phyloP scores from a whole-genome alignment of 2,888 invertebrate genomes.

The Coecobrya sp. region DNA sequence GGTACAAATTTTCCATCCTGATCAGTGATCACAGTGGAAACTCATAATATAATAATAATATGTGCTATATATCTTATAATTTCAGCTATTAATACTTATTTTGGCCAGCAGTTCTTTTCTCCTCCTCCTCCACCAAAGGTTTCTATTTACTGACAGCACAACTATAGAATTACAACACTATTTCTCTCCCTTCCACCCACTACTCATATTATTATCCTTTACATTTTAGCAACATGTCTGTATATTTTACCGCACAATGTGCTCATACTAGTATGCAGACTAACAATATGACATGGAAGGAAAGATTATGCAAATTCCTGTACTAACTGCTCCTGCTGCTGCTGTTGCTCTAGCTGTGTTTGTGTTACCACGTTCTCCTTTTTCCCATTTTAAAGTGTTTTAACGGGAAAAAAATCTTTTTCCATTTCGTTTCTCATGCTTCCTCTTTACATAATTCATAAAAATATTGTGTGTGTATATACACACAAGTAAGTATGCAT shows the following conservation, averaged over 20 bases:
- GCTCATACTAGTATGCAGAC: neutral
- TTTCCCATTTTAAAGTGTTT: constrained; percentile 26
- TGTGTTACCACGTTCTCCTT: neutral
- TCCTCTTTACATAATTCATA: neutral
- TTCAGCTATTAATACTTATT: neutral
- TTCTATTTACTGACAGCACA: neutral
- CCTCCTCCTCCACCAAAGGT: neutral
- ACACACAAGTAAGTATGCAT: too few species aligned
- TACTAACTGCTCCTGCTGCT: neutral
- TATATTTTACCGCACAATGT: neutral
- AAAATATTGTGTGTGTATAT: neutral
- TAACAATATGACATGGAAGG: constrained; percentile 59
- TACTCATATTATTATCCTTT: too few species aligned
- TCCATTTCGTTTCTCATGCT: neutral
- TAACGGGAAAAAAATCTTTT: neutral
- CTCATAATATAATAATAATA: too few species aligned
- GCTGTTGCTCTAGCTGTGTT: neutral
- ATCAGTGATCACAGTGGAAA: neutral
- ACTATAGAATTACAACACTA: neutral
- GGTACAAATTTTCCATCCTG: neutral
- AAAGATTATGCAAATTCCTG: constrained; percentile 60
- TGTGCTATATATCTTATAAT: too few species aligned
- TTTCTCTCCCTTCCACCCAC: too few species aligned
- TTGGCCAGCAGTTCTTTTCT: neutral
- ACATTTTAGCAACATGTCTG: too few species aligned